Evolutionary conservation across 2,888 invertebrate species (phyloP).

Genomic region (Antheraea yamamai): DNA sequence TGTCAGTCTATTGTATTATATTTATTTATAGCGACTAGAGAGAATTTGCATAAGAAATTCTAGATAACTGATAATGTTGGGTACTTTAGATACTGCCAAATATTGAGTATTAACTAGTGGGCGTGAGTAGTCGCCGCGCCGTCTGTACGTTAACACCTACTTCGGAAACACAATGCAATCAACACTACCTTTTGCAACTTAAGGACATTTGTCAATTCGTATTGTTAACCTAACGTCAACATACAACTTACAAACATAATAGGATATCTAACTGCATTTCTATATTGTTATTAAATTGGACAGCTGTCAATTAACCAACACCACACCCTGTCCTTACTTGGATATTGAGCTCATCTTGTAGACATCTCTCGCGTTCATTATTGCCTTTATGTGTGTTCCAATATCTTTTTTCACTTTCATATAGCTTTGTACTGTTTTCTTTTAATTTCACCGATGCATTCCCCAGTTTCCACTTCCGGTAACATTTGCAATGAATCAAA

Average conservation of each 20-base stretch:
- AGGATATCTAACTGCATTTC: neutral
- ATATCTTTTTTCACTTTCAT: neutral
- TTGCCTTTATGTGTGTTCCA: neutral
- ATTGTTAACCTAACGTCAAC: neutral
- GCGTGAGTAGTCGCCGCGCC: constrained; percentile 60
- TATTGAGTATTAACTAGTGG: constrained; percentile 56
- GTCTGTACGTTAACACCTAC: constrained; percentile 63
- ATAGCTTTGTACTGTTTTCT: neutral
- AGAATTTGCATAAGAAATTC: constrained; percentile 14
- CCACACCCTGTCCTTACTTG: neutral
- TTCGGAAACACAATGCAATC: constrained; percentile 35
- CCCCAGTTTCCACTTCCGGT: neutral
- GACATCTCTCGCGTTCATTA: neutral
- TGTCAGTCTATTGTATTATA: neutral
- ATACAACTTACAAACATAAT: neutral
- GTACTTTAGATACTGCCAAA: constrained; percentile 10
- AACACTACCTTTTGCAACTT: constrained; percentile 6
- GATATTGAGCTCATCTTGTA: neutral
- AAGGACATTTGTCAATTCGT: neutral
- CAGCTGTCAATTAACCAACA: neutral
- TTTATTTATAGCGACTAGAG: constrained; percentile 15
- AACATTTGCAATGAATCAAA: constrained; percentile 1
- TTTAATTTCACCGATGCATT: neutral
- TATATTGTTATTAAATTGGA: neutral
- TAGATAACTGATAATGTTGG: constrained; percentile 7